Evolutionary conservation across 1,140 invertebrate genomes (phyloP).

Genomic region (Chlorops oryzae): DNA sequence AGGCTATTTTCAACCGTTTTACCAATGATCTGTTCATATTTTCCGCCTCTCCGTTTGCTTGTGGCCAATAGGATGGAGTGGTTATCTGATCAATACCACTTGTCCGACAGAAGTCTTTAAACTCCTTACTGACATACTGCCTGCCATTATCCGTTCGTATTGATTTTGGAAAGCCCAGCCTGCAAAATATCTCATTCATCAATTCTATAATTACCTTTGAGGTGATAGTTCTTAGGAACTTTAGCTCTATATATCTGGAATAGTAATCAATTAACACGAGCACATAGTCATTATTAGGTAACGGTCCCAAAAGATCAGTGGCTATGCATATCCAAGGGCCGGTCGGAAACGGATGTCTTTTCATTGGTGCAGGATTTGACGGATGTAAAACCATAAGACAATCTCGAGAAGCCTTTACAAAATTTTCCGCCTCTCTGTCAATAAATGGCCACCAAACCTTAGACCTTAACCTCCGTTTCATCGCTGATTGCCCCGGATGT

Average conservation of each 20-base stretch:
- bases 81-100: background rate
- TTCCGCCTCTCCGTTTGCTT: constrained; percentile 7
- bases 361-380: constrained; percentile 26
- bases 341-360: constrained; percentile 25
- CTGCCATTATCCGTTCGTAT: constrained; percentile 15
- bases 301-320: constrained; percentile 30
- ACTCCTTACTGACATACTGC: background rate
- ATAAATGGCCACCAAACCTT: constrained; percentile 52
- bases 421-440: constrained; percentile 44
- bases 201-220: constrained; percentile 18
- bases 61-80: constrained; percentile 1
- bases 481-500: constrained; percentile 49
- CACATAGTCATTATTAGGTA: constrained; percentile 28
- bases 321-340: constrained; percentile 35
- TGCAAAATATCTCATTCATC: constrained; percentile 22
- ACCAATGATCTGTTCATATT: constrained; percentile 4
- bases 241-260: constrained; percentile 21
- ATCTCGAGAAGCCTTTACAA: constrained; percentile 38
- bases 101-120: background rate
- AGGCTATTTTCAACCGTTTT: constrained; percentile 8
- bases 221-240: constrained; percentile 14
- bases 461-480: constrained; percentile 50
- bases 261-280: constrained; percentile 24
- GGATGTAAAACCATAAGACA: constrained; percentile 35
- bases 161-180: constrained; percentile 25